These are phyloP conservation scores for Ploceus nigricollis DNA, from an alignment of 2,113 vertebrate species.

Conservation along the genomic window DNA sequence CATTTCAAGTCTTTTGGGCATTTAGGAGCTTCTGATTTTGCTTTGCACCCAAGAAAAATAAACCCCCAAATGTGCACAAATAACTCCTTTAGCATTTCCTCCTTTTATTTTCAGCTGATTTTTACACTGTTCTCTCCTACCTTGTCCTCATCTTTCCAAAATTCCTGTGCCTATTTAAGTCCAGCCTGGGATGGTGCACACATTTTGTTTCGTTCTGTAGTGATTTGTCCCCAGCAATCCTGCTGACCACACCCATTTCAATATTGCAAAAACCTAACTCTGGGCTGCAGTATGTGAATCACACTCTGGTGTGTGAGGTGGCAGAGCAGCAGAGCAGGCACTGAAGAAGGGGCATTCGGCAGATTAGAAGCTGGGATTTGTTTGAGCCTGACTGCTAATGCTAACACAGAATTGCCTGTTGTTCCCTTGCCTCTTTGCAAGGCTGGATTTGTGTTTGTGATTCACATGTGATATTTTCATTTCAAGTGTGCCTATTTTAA, in stretches of 20 bases:
- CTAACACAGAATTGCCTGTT: not conserved
- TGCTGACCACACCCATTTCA: not conserved
- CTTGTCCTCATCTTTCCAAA: not conserved
- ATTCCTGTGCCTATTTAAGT: not conserved
- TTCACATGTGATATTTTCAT: not conserved
- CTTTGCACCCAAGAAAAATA: not conserved
- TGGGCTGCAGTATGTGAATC: not conserved
- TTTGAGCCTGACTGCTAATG: not conserved
- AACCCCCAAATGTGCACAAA: not conserved
- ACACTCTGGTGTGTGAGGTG: not conserved
- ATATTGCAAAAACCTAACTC: not conserved
- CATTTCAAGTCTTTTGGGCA: not conserved
- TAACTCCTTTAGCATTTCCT: not conserved
- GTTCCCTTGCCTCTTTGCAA: not conserved
- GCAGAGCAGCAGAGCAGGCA: not conserved
- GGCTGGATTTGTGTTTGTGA: not conserved
- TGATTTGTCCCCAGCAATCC: not conserved
- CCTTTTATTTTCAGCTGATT: not conserved
- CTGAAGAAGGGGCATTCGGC: not conserved
- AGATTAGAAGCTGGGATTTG: not conserved
- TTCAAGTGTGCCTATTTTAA: not conserved
- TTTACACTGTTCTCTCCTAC: not conserved
- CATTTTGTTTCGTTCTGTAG: not conserved
- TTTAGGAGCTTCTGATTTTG: not conserved
- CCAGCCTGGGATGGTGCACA: no score